Conservation (phyloP, 2,113 vertebrate genomes). For the Callospermophilus lateralis region DNA sequence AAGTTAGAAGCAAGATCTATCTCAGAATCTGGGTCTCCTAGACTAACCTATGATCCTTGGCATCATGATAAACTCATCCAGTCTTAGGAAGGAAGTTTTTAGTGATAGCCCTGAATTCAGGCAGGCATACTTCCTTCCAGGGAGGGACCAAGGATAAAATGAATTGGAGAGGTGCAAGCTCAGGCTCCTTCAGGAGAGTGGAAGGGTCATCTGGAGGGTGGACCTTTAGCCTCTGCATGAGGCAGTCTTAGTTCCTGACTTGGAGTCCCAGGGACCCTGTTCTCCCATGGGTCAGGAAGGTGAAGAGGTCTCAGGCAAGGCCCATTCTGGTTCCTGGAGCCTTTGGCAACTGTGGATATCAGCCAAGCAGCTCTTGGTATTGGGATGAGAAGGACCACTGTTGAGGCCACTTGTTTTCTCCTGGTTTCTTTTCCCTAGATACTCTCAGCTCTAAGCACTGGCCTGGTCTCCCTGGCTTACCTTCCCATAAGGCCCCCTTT, state of each 20-base stretch:
- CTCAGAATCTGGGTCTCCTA: background rate
- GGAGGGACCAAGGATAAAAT: background rate
- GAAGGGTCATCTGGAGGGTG: background rate
- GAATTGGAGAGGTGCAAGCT: background rate
- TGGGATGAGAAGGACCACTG: background rate
- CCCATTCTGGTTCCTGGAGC: background rate
- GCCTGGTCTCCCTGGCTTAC: background rate
- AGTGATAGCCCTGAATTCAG: background rate
- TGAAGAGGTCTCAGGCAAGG: background rate
- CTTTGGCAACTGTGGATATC: background rate
- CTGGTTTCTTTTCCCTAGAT: background rate
- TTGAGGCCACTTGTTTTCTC: background rate
- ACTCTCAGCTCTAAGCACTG: background rate
- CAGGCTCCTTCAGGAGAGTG: background rate
- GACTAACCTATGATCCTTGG: background rate
- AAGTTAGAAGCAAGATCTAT: constrained; percentile 9
- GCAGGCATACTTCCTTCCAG: background rate
- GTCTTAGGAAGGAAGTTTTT: background rate
- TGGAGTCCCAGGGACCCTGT: background rate
- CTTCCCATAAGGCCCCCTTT: background rate
- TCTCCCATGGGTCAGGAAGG: background rate
- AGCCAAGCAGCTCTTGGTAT: background rate
- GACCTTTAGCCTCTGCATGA: background rate
- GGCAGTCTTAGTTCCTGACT: background rate
- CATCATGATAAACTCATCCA: background rate